Evolutionary conservation across 2,888 invertebrate genomes (phyloP).

Genomic region (Troilus luridus): DNA sequence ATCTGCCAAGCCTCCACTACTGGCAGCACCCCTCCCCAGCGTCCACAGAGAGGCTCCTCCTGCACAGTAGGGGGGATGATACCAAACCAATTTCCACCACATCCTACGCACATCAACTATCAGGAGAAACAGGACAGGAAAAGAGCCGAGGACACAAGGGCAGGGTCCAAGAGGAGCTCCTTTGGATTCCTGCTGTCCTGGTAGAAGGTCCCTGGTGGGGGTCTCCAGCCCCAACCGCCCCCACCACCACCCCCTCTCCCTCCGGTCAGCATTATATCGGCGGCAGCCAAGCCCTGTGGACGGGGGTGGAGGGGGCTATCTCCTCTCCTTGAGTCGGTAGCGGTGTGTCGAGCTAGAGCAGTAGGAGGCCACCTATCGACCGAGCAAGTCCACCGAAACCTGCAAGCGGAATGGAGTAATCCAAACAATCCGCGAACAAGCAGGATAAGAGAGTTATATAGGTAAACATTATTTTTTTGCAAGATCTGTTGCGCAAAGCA

Average conservation of each 20-base stretch:
- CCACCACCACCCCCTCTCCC: neutral
- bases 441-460: neutral
- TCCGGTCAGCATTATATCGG: neutral
- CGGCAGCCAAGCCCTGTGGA: neutral
- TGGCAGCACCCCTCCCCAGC: neutral
- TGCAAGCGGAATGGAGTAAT: neutral
- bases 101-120: slow-evolving; percentile 23
- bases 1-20: neutral
- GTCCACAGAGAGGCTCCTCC: neutral
- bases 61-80: neutral
- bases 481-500: neutral
- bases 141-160: neutral
- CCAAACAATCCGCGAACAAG: neutral
- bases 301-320: slow-evolving; percentile 34
- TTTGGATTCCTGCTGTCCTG: neutral
- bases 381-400: neutral
- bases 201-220: slow-evolving; percentile 50
- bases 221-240: slow-evolving; percentile 42
- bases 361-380: neutral
- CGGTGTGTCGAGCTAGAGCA: neutral
- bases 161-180: slow-evolving; percentile 23
- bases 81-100: neutral
- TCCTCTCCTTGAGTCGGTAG: neutral
- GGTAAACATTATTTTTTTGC: neutral
- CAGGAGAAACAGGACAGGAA: neutral